A percentile compares a stretch with the other conserved stretches of the same genome.
Evolutionary conservation across 2,888 invertebrate genomes (phyloP).

Genomic region (Cephalotes varians): DNA sequence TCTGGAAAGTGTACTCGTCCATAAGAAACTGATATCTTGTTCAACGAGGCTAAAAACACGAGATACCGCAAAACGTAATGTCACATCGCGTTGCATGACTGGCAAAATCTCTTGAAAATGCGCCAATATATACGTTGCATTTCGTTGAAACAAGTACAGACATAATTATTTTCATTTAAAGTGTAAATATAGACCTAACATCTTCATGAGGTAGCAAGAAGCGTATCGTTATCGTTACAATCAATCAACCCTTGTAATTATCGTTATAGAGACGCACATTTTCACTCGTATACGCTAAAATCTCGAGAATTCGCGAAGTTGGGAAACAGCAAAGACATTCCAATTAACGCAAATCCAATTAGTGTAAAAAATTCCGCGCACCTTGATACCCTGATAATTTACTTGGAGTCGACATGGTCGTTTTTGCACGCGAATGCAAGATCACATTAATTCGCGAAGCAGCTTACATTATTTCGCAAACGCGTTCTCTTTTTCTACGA

Average conservation of each 20-base stretch:
- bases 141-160: not conserved
- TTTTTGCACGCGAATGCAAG: constrained; percentile 1
- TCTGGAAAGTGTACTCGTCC: constrained; percentile 44
- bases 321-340: constrained; percentile 10
- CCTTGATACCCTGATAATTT: constrained; percentile 40
- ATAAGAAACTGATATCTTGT: constrained; percentile 37
- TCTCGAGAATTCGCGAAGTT: constrained; percentile 6
- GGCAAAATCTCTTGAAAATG: not conserved
- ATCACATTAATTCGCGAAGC: constrained; percentile 19
- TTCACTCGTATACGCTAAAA: not conserved
- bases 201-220: constrained; percentile 32
- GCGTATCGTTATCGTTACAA: constrained; percentile 19
- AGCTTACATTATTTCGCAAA: constrained; percentile 15
- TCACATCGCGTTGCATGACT: not conserved
- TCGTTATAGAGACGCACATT: constrained; percentile 19
- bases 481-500: not conserved
- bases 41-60: constrained; percentile 15
- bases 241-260: constrained; percentile 38
- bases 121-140: not conserved
- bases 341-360: constrained; percentile 53
- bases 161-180: constrained; percentile 35
- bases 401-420: constrained; percentile 27
- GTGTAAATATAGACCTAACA: constrained; percentile 65
- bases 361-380: constrained; percentile 39
- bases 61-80: constrained; percentile 11